Evolutionary conservation across 1,140 invertebrate genomes (phyloP).

Genomic region (Papilio glaucus): DNA sequence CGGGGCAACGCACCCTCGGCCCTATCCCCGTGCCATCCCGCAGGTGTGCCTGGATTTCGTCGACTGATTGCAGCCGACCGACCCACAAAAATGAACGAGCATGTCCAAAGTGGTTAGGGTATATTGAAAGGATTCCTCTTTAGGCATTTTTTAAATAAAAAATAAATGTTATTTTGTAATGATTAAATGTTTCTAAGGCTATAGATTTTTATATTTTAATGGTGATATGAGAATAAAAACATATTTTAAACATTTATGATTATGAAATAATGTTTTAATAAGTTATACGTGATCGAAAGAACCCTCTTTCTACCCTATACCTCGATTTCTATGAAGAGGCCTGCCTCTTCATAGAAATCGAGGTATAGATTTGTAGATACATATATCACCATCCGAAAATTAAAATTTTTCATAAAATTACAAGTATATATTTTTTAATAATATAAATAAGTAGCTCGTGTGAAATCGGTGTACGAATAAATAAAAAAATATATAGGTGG

Average conservation of each 20-base stretch:
- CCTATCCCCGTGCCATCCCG: conserved; percentile 54
- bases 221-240: neutral
- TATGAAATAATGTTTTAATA: neutral
- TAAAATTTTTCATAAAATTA: neutral
- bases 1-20: conserved; percentile 60
- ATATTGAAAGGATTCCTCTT: conserved; percentile 1
- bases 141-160: neutral
- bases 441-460: neutral
- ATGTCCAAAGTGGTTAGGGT: conserved; percentile 5
- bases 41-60: conserved; percentile 79
- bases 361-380: no score
- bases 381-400: no score
- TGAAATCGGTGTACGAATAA: conserved; percentile 9
- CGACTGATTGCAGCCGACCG: conserved; percentile 75
- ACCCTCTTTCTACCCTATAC: no score
- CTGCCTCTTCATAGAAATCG: no score
- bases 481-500: conserved; percentile 44
- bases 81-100: conserved; percentile 42
- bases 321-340: no score
- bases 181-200: neutral
- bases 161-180: neutral
- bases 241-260: neutral
- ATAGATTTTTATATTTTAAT: neutral
- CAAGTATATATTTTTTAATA: neutral
- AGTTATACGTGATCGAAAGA: no score